Evolutionary conservation across 2,797 vertebrate genomes (phyloP), one percentile per base, ranked within the genome.

Genomic region (Pseudocheirus occidentalis): DNA sequence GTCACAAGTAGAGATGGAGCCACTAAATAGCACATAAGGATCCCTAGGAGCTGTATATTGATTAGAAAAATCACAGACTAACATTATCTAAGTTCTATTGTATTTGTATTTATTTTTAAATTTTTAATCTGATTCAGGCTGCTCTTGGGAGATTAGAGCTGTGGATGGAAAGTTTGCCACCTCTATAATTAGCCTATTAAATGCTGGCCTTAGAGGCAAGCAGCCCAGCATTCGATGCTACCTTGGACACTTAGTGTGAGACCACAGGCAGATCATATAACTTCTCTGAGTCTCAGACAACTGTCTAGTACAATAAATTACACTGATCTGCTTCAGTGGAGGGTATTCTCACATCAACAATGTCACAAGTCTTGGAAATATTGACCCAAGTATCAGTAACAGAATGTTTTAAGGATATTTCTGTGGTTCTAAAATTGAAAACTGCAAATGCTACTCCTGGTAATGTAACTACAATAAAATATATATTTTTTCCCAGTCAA

Each of bases 311-410:
- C 58, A 31, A 91, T 56, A 57, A 10, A 81, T 46, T 81, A 46
- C 73, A 81, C 3, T 3, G 73, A 81, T 81, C 40, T 11, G 73
- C 40, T 40, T 50, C 24, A 87, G 40, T 87, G 40, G 9, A 87
- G 3, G 73, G 3, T 27, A 87, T 50, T 87, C 9, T 50, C 21
- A 3, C 21, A 7, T 62, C 66, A 95, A 92, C 87, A 92, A 95
- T 97, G 95, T 94, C 96, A 94, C 95, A 94, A 92, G n/a, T 81
- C 95, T 91, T 73, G 92, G 73, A 96, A 95, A 96, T 46, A 90
- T 10, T 50, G 40, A 89, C 46, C 2, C 24, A 95, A 94, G 9
- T 14, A 14, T 62, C 81, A 31, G 55, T 93, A 56, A 62, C 90
- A 94, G 92, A 94, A 90, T 92, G 56, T 92, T 66, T 66, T 31